A percentile compares a stretch with the other conserved stretches of the same genome.
These are phyloP conservation scores for Drepanosiphum platanoidis DNA, from an alignment of 2,888 invertebrate genomes.

Conservation along the genomic window DNA sequence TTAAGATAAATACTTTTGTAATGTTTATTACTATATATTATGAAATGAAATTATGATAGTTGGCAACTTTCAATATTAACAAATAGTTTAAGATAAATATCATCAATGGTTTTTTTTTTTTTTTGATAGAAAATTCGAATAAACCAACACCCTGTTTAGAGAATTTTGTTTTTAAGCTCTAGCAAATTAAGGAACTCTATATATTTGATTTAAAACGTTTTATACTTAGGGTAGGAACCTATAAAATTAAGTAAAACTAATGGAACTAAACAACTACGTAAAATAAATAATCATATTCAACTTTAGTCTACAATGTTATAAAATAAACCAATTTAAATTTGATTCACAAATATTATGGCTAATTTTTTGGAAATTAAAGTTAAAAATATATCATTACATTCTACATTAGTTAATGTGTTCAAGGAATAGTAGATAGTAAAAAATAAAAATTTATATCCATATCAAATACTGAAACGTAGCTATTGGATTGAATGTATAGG, in stretches of 20 bases:
- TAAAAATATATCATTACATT: not conserved
- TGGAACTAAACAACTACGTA: slow-evolving; percentile 24
- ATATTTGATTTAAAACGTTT: slow-evolving; percentile 20
- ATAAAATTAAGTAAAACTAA: slow-evolving; percentile 19
- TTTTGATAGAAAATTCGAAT: slow-evolving; percentile 31
- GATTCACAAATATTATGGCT: not conserved
- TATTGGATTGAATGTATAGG: slow-evolving; percentile 19
- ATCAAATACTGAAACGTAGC: slow-evolving; percentile 38
- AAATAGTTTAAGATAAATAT: not conserved
- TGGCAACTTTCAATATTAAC: slow-evolving; percentile 6
- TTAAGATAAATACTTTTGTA: not conserved
- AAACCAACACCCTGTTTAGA: slow-evolving; percentile 48
- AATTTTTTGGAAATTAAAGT: slow-evolving; percentile 9
- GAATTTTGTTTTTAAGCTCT: slow-evolving; percentile 23
- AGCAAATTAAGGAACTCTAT: slow-evolving; percentile 38
- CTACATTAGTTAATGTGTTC: slow-evolving; percentile 11
- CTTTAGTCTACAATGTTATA: not conserved
- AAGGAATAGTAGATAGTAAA: slow-evolving; percentile 26
- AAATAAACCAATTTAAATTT: not conserved
- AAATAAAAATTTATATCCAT: not conserved
- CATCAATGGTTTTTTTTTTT: not conserved
- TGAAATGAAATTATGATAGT: slow-evolving; percentile 17
- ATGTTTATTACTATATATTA: not conserved
- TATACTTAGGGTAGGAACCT: slow-evolving; percentile 12
- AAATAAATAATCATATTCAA: not conserved